Base-by-base conservation (phyloP, 1,140 invertebrate genomes). In the Lepidurus apus region DNA sequence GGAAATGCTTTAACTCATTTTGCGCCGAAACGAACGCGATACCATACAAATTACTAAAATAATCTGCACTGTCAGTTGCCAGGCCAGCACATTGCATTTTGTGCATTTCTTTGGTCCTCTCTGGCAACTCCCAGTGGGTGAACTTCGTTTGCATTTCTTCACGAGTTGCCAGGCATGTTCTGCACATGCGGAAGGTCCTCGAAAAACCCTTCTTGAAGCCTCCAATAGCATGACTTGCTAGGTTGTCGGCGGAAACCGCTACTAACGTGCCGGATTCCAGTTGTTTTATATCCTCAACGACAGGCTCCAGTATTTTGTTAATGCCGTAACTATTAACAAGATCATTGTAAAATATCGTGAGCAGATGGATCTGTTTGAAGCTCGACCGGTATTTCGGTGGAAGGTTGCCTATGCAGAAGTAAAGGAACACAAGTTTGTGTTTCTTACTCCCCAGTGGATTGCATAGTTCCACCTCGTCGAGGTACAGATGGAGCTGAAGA, bases 361-460 rank as follows among this genome's bases (percentile, higher is more conserved):
- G 24, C 7, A 79, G 42, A 45, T 79, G 26, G 43, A 79, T 79
- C 13, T 26, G 42, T 76, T 42, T 7, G 42, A 78, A 79, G n/a
- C 34, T 43, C 5, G 74, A 77, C 17, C 74, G 73, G 21, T 42
- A 78, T 45, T 45, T 77, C 42, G 11, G 1, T n/a, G 24, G 74
- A 21, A 76, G 43, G 42, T 79, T 79, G n/a, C 44, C 43, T 17
- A 79, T 42, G 13, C 74, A 76, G 76, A 79, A 43, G 47, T 79
- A 79, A 47, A 78, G 42, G 34, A 78, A 53, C 11, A 74, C 78
- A 26, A 79, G 44, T 53, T 79, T 79, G 43, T 79, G 78, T 17
- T 74, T 79, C 24, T 79, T 78, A 45, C 73, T 44, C 10, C 78
- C 78, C 21, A 79, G 34, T 5, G 78, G 78, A 47, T 79, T 79